Percentiles rank a stretch among this genome's conserved stretches.
These are phyloP conservation scores for Phoenicopterus ruber DNA, from an alignment of 2,113 vertebrate species.

Conservation along the genomic window DNA sequence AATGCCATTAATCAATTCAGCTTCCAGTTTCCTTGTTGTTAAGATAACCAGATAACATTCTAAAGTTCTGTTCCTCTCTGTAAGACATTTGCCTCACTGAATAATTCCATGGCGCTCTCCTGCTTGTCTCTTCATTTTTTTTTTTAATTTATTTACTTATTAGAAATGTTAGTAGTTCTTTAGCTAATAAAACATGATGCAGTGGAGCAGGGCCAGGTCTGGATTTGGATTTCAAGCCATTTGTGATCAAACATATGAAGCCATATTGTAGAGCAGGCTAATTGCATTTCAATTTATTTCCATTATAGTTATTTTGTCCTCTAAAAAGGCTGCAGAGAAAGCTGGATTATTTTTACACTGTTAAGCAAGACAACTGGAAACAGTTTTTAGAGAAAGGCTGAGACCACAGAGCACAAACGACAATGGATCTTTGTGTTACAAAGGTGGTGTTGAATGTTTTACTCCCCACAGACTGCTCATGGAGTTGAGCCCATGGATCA, in stretches of 20 bases:
- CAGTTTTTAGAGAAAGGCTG: not conserved
- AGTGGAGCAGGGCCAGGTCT: not conserved
- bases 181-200: not conserved
- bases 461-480: not conserved
- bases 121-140: not conserved
- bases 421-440: constrained; percentile 24
- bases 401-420: constrained; percentile 12
- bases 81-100: not conserved
- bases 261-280: not conserved
- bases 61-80: not conserved
- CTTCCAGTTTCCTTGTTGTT: not conserved
- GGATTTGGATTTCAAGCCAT: constrained; percentile 17
- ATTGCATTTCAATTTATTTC: constrained; percentile 31
- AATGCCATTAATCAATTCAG: not conserved
- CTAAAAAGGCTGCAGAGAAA: constrained; percentile 17
- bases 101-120: not conserved
- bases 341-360: constrained; percentile 2
- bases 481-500: not conserved
- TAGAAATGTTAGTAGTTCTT: not conserved
- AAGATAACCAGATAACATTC: not conserved
- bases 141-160: not conserved
- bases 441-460: constrained; percentile 33
- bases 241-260: constrained; percentile 32
- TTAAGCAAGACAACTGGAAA: constrained; percentile 21
- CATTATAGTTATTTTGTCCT: not conserved